phyloP scores from a whole-genome alignment of 1,140 invertebrate species.

The Oreohelix idahoensis region DNA sequence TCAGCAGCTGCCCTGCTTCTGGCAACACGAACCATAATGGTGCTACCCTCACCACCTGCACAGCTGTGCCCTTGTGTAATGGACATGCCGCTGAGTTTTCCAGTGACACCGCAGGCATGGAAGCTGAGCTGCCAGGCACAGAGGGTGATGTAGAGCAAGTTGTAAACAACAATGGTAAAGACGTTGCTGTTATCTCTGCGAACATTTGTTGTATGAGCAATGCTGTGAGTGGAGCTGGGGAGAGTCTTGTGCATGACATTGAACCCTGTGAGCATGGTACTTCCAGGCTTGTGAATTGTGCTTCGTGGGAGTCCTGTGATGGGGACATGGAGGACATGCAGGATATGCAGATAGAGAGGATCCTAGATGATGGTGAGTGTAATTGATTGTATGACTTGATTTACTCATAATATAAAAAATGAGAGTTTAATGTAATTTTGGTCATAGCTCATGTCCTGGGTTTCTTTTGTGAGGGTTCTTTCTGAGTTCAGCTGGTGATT shows the following conservation, averaged over 20 bases:
- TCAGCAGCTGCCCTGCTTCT: neutral
- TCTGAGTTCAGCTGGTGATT: too few relatives aligned
- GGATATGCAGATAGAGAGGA: constrained; percentile 40
- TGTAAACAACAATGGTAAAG: neutral
- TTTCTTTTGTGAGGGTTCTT: too few relatives aligned
- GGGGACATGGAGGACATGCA: constrained; percentile 40
- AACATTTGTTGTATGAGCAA: constrained; percentile 29
- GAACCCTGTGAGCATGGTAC: constrained; percentile 7
- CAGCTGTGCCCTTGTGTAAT: constrained; percentile 26
- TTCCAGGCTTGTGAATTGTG: constrained; percentile 32
- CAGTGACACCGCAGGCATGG: constrained; percentile 22
- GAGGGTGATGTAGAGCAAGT: neutral
- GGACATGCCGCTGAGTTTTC: constrained; percentile 29
- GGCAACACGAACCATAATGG: neutral
- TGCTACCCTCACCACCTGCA: neutral
- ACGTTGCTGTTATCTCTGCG: neutral
- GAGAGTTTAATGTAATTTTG: too few relatives aligned
- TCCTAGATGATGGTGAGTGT: constrained; percentile 19
- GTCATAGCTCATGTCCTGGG: too few relatives aligned
- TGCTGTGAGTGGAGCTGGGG: constrained; percentile 23
- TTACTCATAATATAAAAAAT: too few relatives aligned
- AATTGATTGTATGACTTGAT: neutral
- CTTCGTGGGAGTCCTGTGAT: constrained; percentile 46
- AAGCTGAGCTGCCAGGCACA: neutral
- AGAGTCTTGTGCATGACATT: constrained; percentile 19